Evolutionary conservation across 2,113 vertebrate genomes (phyloP), one percentile per base, ranked within the genome.

Genomic region (Merops nubicus): DNA sequence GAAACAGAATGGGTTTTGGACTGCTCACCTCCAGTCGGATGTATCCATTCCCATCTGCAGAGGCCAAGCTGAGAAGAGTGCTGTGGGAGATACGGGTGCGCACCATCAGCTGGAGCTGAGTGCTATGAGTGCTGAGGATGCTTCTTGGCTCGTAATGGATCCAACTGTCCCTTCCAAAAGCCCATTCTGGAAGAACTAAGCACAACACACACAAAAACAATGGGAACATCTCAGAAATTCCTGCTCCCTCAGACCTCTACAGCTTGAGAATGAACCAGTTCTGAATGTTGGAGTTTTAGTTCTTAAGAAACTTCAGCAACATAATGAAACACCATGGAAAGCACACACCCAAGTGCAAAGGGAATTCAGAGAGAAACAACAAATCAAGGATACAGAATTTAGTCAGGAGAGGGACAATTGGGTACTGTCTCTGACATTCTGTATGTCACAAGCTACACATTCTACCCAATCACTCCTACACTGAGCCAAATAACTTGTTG

Each of bases 101-200:
- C 29, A 99, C 97, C 78, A 99, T 97, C 90, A 99, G 95, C 92
- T 98, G 99, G 45, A 98, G 40, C 57, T 70, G 93, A 11, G 98
- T 99, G 80, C 88, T 98, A 2, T 95, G 98, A 8, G 97, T 54
- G 95, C 96, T 98, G 34, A 96, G 76, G 8, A 77, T 96, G 11
- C 96, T 98, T 97, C 98, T 96, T 4, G 98, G 97, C 93, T 98
- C 98, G 29, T 97, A 98, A 43, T 97, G 98, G 45, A 99, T 96
- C 79, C 98, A 81, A 53, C 99, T 99, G 91, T 98, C 97, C 33
- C 96, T 97, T 91, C 98, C 98, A 26, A 99, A 99, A 47, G 98
- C 99, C 98, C 99, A 99, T 95, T 99, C 99, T 31, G 98, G 98
- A 29, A 99, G 96, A 50, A 91, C 99, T 99, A 96, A 31, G 47